Base-by-base conservation (phyloP, 30 jellyfish, hydroid and myxozoan species). In the Pseudorhiza aurosa region DNA sequence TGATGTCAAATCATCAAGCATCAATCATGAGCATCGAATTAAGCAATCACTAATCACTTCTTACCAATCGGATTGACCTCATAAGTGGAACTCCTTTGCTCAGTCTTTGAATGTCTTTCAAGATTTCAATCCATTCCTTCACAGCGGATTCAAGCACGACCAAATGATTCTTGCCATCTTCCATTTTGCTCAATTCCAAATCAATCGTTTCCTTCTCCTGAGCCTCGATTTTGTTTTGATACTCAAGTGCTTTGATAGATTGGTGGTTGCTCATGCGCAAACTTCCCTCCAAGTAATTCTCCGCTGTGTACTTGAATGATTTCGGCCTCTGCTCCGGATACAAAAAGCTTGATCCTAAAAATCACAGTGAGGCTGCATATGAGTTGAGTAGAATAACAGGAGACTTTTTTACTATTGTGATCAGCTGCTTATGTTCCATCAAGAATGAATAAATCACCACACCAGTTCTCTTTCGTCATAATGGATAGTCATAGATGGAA, bases 41-140 rank as follows among this genome's bases (percentile, higher is more conserved):
- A 39, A 39, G 12, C 50, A 39, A 5, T 39, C 7, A 39, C 7
- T 39, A 12, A 5, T 5, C 2, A 40, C 26, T 15, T 17, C 77
- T 21, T 40, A 80, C 91, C 91, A 45, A 29, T 50, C 83, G 65
- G 12, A 80, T 65, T 6, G 91, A 80, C 30, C 91, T 31, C 77
- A 80, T 65, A 57, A 80, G 35, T 0, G 91, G 91, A 55, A 80
- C 91, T 5, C 91, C 91, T 25, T 80, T 80, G 47, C 91, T 80
- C 59, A 80, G 57, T 28, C 91, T 55, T 28, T 80, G 91, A 0
- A 80, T 80, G 22, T 44, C 73, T 17, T 37, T 65, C 21, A 80
- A 57, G 42, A 80, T 39, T 1, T 43, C 77, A 39, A 46, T 36
- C 91, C 91, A 80, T 12, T 64, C 84, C 6, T 8, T n/a, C 9